Evolutionary conservation across 2,797 vertebrate species (phyloP).

Genomic region (Enoplosus armatus): DNA sequence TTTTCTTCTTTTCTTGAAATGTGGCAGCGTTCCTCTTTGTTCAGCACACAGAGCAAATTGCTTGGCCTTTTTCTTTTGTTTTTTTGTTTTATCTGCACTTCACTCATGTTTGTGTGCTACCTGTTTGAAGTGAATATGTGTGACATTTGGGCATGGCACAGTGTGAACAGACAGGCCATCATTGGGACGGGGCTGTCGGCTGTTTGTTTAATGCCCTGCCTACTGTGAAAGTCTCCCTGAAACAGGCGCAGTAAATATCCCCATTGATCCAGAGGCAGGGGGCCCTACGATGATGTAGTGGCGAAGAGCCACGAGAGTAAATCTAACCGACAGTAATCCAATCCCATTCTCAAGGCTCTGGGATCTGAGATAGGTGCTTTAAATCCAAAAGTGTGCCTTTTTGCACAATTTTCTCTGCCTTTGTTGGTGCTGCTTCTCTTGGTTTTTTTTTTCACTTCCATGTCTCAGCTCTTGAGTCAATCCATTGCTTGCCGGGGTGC

Average conservation of each 20-base stretch:
- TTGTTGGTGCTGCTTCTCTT: slow-evolving; percentile 68
- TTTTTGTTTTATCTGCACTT: slow-evolving; percentile 67
- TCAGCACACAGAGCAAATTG: slow-evolving; percentile 58
- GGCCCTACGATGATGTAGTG: slow-evolving; percentile 89
- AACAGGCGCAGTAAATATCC: slow-evolving; percentile 90
- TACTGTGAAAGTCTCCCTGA: slow-evolving; percentile 87
- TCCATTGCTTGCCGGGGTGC: slow-evolving; percentile 48
- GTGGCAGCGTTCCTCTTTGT: slow-evolving; percentile 57
- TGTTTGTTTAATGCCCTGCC: slow-evolving; percentile 87
- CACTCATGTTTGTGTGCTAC: slow-evolving; percentile 64
- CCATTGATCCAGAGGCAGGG: slow-evolving; percentile 89
- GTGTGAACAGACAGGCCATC: slow-evolving; percentile 81
- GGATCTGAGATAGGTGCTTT: slow-evolving; percentile 89
- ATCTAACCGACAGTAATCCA: slow-evolving; percentile 90
- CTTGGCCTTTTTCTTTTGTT: slow-evolving; percentile 26
- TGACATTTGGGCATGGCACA: slow-evolving; percentile 80
- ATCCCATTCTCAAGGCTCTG: slow-evolving; percentile 88
- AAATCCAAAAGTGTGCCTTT: slow-evolving; percentile 86
- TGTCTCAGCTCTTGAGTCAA: slow-evolving; percentile 55
- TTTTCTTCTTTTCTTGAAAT: slow-evolving; percentile 51
- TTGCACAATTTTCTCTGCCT: slow-evolving; percentile 79
- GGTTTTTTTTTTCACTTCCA: slow-evolving; percentile 59
- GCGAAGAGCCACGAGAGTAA: slow-evolving; percentile 84
- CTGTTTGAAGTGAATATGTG: slow-evolving; percentile 78
- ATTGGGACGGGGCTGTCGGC: slow-evolving; percentile 82